phyloP scores from a whole-genome alignment of 2,888 invertebrate genomes.

The Hyppa rectilinea region DNA sequence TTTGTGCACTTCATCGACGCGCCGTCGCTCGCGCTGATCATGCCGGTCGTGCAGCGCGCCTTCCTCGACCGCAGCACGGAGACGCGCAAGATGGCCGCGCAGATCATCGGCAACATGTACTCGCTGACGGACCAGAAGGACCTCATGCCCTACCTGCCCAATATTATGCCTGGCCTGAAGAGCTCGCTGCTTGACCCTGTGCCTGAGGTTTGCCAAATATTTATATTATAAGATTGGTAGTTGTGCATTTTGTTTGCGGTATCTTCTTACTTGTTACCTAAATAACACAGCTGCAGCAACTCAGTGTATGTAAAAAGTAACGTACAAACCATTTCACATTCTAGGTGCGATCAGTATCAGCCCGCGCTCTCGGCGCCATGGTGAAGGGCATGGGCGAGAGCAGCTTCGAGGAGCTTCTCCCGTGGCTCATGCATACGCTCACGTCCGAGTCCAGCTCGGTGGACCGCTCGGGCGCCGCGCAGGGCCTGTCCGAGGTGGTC shows the following conservation, averaged over 20 bases:
- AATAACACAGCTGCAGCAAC: background rate
- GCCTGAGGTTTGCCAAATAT: slow-evolving; percentile 94
- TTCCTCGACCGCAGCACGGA: slow-evolving; percentile 99
- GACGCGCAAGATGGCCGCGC: slow-evolving; percentile 99
- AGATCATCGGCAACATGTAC: slow-evolving; percentile 99
- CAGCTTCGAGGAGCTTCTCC: slow-evolving; percentile 98
- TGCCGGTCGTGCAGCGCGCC: slow-evolving; percentile 99
- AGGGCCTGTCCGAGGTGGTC: slow-evolving; percentile 99
- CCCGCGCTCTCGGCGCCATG: slow-evolving; percentile 99
- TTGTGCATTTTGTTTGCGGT: background rate
- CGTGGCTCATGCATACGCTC: slow-evolving; percentile 99
- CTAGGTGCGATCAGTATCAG: slow-evolving; percentile 97
- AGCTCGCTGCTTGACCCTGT: slow-evolving; percentile 99
- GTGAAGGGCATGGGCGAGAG: slow-evolving; percentile 99
- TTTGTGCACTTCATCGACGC: slow-evolving; percentile 99
- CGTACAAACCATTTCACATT: background rate
- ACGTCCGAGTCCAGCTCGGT: slow-evolving; percentile 99
- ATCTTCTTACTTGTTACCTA: background rate
- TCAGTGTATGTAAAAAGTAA: background rate
- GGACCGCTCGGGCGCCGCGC: slow-evolving; percentile 98
- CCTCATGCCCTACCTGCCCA: slow-evolving; percentile 98
- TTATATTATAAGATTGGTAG: background rate
- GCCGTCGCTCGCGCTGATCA: slow-evolving; percentile 99
- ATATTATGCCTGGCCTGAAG: slow-evolving; percentile 99
- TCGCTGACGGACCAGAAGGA: slow-evolving; percentile 99